Conservation (phyloP, 2,113 vertebrate species). For the Geococcyx californianus region DNA sequence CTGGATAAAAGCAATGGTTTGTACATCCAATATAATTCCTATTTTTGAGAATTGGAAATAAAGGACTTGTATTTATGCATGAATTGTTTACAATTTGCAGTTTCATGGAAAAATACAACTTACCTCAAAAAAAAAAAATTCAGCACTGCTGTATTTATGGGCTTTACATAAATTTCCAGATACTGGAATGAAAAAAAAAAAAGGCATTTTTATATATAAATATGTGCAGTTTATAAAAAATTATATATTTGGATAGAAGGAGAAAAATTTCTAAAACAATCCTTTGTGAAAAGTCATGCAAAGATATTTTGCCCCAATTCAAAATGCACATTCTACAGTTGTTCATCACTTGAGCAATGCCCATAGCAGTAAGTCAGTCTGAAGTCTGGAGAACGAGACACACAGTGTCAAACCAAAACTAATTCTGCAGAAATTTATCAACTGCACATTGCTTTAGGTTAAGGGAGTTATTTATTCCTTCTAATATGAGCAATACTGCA, state of each 20-base stretch:
- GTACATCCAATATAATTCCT: neutral
- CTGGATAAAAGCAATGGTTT: neutral
- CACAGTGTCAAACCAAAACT: neutral
- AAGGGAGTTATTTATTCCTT: neutral
- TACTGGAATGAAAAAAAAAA: too few species aligned
- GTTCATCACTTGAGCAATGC: neutral
- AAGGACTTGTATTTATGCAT: neutral
- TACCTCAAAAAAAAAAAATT: neutral
- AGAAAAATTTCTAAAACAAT: neutral
- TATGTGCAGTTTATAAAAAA: neutral
- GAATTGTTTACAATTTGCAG: neutral
- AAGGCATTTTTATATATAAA: neutral
- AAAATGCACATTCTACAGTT: neutral
- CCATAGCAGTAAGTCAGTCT: neutral
- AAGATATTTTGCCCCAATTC: neutral
- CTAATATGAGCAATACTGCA: neutral
- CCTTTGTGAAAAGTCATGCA: neutral
- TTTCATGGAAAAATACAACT: neutral
- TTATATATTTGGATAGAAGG: neutral
- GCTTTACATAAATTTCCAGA: neutral
- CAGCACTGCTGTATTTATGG: neutral
- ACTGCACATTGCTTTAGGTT: neutral
- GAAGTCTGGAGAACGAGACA: neutral
- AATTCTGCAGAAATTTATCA: neutral
- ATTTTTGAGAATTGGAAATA: neutral